Evolutionary conservation across 2,797 vertebrate genomes (phyloP), one percentile per base, ranked within the genome.

Genomic region (Danio choprae): DNA sequence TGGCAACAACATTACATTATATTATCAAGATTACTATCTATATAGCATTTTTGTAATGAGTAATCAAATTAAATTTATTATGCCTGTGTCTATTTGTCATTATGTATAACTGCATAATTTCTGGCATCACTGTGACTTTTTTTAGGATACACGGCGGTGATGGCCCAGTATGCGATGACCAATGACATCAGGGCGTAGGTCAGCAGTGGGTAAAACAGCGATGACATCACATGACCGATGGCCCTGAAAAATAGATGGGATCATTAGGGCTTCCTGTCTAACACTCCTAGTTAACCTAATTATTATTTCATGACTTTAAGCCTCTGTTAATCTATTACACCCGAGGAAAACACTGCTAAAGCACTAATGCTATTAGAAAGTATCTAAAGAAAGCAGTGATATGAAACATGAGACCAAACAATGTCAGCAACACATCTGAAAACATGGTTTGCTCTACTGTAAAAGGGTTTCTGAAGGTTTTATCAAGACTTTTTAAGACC

Each of bases 151-250:
- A 99, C 95, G 0, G 97, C 95, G 0, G 96, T 98, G 90, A 96
- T 91, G 76, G 95, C 96, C 97, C 98, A 99, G 89, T 98, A 98
- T 5, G 96, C 95, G 1, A 99, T 97, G 82, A 96, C 96, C 82
- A 99, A 91, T 13, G 95, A 94, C 59, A 99, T 82, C 44, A 99
- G 92, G 86, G 92, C 87, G 87, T 98, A 99, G 16, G 97, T 99
- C 90, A 96, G 91, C 79, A 99, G 84, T 0, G 97, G 98, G 91
- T 96, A 99, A 20, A 98, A 90, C 86, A 98, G 82, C 0, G 97
- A 95, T 0, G 91, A 96, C 96, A 97, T 98, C 85, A 99, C 91
- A 1, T 97, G 92, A 1, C 96, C 95, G 0, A 99, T 51, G 0
- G 97, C 97, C 90, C 98, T 99, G 89, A 64, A 48, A 13, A 69